Conservation (phyloP, 2,888 invertebrate species). For the Auanema freiburgensis region DNA sequence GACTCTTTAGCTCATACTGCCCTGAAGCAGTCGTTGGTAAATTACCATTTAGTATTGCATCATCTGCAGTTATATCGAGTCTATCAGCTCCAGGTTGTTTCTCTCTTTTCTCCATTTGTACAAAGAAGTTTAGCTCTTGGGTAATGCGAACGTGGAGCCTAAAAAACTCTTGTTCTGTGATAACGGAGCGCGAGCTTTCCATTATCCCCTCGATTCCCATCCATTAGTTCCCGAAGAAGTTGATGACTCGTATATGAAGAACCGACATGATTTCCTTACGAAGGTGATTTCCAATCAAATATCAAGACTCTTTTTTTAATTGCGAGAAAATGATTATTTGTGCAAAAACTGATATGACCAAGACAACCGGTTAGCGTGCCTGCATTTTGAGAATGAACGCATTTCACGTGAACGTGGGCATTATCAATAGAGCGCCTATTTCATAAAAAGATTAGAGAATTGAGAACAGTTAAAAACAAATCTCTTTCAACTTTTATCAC, state of each 20-base stretch:
- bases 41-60: conserved; percentile 56
- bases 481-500: too few species aligned
- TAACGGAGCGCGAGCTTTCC: conserved; percentile 50
- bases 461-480: too few species aligned
- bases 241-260: conserved; percentile 38
- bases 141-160: neutral
- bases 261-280: conserved; percentile 50
- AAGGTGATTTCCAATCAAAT: conserved; percentile 22
- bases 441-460: too few species aligned
- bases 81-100: conserved; percentile 5
- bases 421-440: neutral
- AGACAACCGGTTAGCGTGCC: neutral
- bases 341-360: conserved; percentile 8
- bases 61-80: conserved; percentile 44
- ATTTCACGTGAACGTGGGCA: neutral
- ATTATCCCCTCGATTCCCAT: conserved; percentile 52
- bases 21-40: conserved; percentile 40
- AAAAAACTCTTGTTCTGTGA: conserved; percentile 37
- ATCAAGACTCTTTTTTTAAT: neutral
- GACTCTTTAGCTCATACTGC: conserved; percentile 39
- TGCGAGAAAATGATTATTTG: neutral
- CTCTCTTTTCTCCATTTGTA: neutral
- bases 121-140: neutral
- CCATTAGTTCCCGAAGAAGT: conserved; percentile 56
- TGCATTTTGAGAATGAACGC: neutral